Base-by-base conservation (phyloP, 2,797 vertebrate genomes). In the Falco biarmicus region DNA sequence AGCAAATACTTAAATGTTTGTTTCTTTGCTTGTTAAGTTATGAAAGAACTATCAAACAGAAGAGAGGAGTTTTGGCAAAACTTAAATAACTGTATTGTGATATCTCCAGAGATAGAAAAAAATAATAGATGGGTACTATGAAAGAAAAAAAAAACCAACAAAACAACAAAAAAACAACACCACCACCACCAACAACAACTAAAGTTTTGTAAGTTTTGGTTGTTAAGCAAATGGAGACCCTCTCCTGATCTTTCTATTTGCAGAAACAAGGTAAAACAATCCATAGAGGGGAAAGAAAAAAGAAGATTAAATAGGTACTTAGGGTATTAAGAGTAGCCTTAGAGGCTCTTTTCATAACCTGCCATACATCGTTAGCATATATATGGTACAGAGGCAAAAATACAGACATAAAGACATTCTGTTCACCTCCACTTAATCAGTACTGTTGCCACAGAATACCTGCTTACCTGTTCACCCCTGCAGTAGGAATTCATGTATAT, bases 351-450 rank as follows among this genome's bases (percentile, higher is more conserved):
- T 84, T 68, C 39, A 76, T 53, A 75, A 56, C 24, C 43, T 86
- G n/a, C 59, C 34, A 48, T 47, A 83, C 73, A 61, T 79, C 87
- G 75, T 50, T 74, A 54, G 41, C 43, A 69, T 63, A 22, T 28
- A 41, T 66, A 64, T 18, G 7, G 66, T n/a, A 63, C 39, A 53
- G 51, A 77, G 34, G 50, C 29, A 92, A 92, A 90, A 94, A 88
- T 81, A 56, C 57, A 94, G 75, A 91, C 41, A 75, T 70, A 86
- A 71, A 93, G 54, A 97, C 97, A 97, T 97, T 94, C 65, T 89
- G 87, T 82, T 96, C 70, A 60, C 60, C 84, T 88, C 66, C 84
- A 95, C 94, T 96, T 98, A 97, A 97, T 96, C 95, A 65, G 84
- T 60, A 32, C 41, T 50, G 56, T 85, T 96, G 96, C 96, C 96